Evolutionary conservation across 2,113 vertebrate genomes (phyloP).

Genomic region (Peromyscus californicus): DNA sequence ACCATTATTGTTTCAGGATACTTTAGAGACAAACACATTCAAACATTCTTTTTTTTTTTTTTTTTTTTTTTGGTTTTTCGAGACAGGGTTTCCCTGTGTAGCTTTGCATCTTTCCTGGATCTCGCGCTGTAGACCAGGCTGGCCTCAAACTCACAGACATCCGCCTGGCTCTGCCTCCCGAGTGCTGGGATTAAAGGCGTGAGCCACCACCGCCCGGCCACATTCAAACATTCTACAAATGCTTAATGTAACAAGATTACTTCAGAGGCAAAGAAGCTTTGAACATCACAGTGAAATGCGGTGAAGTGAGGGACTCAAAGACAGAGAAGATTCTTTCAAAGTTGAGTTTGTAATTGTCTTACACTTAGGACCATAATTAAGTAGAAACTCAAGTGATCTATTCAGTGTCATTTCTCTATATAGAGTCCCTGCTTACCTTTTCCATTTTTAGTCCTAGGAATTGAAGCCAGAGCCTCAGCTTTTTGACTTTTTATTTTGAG

Average conservation of each 20-base stretch:
- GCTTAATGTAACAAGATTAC: neutral
- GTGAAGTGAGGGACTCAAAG: neutral
- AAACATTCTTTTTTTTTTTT: too few relatives aligned
- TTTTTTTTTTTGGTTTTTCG: too few relatives aligned
- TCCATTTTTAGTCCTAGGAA: neutral
- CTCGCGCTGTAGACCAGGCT: too few relatives aligned
- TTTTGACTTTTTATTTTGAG: neutral
- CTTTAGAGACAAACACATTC: slow-evolving; percentile 3
- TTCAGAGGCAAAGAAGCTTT: neutral
- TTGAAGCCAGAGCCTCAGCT: neutral
- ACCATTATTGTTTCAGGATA: neutral
- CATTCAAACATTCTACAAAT: neutral
- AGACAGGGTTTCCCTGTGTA: too few relatives aligned
- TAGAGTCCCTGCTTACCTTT: neutral
- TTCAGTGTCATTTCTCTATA: neutral
- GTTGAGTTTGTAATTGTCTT: neutral
- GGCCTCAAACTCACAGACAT: too few relatives aligned
- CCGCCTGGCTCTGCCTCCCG: too few relatives aligned
- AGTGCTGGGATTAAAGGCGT: too few relatives aligned
- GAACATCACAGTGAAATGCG: neutral
- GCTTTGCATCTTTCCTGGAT: too few relatives aligned
- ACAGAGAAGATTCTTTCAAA: neutral
- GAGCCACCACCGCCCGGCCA: too few relatives aligned
- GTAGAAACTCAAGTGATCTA: neutral
- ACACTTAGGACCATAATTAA: neutral